A percentile compares a stretch with the other conserved stretches of the same genome.
Evolutionary conservation across 2,113 vertebrate genomes (phyloP).

Genomic region (Rhea pennata): DNA sequence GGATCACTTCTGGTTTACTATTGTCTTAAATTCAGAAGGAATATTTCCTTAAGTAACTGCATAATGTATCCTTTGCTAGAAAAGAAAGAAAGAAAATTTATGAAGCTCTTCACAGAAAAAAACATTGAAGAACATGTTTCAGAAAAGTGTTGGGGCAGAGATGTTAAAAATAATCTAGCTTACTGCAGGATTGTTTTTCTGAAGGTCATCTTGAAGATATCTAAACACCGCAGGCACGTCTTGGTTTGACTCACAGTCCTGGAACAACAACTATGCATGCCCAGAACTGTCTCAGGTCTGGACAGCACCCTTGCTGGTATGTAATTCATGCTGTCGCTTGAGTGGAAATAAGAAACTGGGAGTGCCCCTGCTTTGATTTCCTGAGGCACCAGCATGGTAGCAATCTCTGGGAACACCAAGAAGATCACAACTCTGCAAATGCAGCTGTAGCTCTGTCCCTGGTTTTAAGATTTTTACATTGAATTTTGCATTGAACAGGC

Average conservation of each 20-base stretch:
- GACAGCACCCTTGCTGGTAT: background rate
- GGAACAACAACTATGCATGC: background rate
- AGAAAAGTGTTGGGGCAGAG: background rate
- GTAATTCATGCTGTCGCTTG: background rate
- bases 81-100: background rate
- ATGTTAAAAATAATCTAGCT: background rate
- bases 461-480: background rate
- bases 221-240: background rate
- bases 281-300: background rate
- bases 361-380: background rate
- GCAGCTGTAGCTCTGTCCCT: background rate
- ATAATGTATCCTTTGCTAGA: background rate
- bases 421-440: background rate
- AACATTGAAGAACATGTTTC: background rate
- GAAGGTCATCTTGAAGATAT: background rate
- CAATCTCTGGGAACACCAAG: accelerated
- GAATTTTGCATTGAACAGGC: background rate
- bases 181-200: background rate
- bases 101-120: background rate
- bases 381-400: accelerated
- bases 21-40: background rate
- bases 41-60: background rate
- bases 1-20: background rate
- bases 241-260: background rate
- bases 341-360: background rate